Percentiles rank a stretch among this genome's conserved stretches.
phyloP scores from a whole-genome alignment of 2,888 invertebrate species.

The Tetranychus truncatus region DNA sequence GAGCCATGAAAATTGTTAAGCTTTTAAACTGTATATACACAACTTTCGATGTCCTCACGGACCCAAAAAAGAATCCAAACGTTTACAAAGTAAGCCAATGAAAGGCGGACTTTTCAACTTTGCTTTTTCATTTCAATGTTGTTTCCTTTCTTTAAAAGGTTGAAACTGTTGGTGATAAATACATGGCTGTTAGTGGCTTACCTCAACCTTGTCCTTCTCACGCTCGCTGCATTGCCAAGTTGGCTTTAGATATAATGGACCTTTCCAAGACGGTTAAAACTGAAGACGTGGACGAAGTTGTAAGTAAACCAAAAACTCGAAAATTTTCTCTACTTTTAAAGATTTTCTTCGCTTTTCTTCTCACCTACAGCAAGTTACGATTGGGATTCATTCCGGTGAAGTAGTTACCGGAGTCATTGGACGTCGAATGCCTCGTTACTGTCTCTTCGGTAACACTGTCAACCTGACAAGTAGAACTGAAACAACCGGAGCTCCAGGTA shows the following conservation, averaged over 20 bases:
- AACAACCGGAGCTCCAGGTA: conserved; percentile 70
- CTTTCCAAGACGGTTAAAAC: conserved; percentile 65
- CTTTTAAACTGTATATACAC: conserved; percentile 84
- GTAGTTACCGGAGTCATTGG: conserved; percentile 87
- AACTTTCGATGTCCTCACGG: conserved; percentile 77
- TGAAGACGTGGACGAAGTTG: conserved; percentile 46
- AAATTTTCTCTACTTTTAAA: background rate
- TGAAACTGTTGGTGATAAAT: conserved; percentile 91
- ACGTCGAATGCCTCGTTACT: conserved; percentile 79
- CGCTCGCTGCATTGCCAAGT: conserved; percentile 67
- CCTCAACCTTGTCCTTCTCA: conserved; percentile 77
- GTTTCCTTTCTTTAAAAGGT: conserved; percentile 44
- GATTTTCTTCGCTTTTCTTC: background rate
- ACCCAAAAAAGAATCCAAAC: conserved; percentile 74
- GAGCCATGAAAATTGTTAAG: conserved; percentile 86
- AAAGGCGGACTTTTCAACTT: background rate
- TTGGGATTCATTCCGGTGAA: conserved; percentile 82
- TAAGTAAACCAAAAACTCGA: conserved; percentile 17
- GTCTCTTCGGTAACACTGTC: conserved; percentile 81
- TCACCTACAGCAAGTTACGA: conserved; percentile 57
- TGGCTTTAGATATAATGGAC: conserved; percentile 91
- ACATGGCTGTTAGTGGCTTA: conserved; percentile 89
- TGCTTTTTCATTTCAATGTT: background rate
- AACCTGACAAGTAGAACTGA: conserved; percentile 81
- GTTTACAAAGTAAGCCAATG: conserved; percentile 60